Conservation (phyloP, 1,140 invertebrate species). For the Portunus trituberculatus region DNA sequence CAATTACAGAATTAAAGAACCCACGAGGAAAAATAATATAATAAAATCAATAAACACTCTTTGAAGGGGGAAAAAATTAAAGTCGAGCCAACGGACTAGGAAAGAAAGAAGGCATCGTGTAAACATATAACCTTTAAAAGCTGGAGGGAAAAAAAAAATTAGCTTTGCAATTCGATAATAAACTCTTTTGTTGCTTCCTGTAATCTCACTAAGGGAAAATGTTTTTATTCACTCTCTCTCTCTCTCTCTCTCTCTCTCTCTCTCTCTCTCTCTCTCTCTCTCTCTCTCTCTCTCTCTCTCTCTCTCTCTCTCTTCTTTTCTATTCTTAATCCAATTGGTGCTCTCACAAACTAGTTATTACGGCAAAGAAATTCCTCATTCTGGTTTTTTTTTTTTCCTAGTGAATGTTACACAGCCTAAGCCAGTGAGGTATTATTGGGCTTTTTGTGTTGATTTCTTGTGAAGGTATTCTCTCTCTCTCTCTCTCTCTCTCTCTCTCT, state of each 20-base stretch:
- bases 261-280: neutral
- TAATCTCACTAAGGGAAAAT: neutral
- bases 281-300: neutral
- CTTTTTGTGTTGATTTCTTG: no score
- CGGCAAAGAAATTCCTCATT: no score
- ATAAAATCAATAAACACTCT: no score
- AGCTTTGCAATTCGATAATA: neutral
- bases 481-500: no score
- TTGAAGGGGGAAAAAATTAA: no score
- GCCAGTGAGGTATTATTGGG: no score
- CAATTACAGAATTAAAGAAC: no score
- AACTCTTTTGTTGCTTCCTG: neutral
- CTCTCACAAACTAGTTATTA: no score
- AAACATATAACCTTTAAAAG: neutral
- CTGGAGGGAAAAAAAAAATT: neutral
- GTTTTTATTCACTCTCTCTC: neutral
- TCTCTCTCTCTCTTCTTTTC: neutral
- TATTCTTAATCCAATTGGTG: neutral
- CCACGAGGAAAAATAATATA: no score
- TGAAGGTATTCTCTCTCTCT: no score
- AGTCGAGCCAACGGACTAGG: neutral
- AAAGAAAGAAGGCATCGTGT: neutral
- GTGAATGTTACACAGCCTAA: no score
- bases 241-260: neutral
- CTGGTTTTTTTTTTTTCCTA: no score